These are phyloP conservation scores for Paradisaea rubra DNA, from an alignment of 2,113 vertebrate genomes.

Conservation along the genomic window DNA sequence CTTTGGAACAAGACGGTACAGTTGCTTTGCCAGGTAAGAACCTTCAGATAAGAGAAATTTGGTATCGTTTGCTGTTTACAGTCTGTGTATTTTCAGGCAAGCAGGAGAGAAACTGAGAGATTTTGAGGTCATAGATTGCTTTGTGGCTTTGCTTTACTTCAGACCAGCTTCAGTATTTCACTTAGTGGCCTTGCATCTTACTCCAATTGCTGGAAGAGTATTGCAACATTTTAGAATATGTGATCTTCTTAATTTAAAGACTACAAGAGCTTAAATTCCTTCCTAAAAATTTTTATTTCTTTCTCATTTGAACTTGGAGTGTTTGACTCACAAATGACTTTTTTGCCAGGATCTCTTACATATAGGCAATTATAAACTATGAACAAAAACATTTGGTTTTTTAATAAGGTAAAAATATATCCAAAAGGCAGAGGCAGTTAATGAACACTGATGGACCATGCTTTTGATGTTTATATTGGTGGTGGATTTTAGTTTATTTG, in stretches of 20 bases:
- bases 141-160: neutral
- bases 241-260: neutral
- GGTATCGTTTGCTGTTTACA: neutral
- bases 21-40: slow-evolving; percentile 89
- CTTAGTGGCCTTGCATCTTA: neutral
- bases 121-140: neutral
- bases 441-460: neutral
- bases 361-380: neutral
- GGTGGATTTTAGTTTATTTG: neutral
- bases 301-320: neutral
- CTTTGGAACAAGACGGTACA: slow-evolving; percentile 91
- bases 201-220: neutral
- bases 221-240: neutral
- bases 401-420: neutral
- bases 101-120: neutral
- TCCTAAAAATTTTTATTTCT: neutral
- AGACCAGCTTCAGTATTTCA: neutral
- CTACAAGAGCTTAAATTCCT: neutral
- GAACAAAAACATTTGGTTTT: neutral
- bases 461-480: neutral
- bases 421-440: neutral
- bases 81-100: neutral
- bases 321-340: neutral
- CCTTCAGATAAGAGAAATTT: neutral
- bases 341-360: neutral